These are phyloP conservation scores for Brienomyrus brachyistius DNA, from an alignment of 2,113 vertebrate species.

Conservation along the genomic window DNA sequence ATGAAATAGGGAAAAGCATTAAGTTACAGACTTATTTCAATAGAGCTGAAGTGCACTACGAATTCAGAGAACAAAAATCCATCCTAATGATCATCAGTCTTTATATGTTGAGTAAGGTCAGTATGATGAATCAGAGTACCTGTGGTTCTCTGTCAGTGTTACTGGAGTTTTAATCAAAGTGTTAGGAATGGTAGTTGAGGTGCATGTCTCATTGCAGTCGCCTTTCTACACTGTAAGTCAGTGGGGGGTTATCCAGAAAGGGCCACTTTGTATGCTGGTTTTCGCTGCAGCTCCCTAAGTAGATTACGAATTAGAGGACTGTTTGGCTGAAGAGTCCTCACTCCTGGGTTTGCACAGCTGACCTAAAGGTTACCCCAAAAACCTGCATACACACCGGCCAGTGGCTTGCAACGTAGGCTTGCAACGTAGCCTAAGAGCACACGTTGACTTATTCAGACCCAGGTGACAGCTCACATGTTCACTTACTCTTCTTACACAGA, in stretches of 20 bases:
- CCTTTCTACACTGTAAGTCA: background rate
- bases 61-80: background rate
- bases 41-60: background rate
- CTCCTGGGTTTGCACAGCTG: too few relatives aligned
- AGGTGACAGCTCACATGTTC: background rate
- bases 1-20: background rate
- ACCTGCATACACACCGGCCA: background rate
- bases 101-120: background rate
- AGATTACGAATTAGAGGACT: too few relatives aligned
- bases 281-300: too few relatives aligned
- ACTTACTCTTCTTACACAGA: background rate
- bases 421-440: too few relatives aligned
- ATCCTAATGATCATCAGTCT: background rate
- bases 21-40: background rate
- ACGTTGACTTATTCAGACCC: too few relatives aligned
- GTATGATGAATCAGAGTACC: background rate
- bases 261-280: too few relatives aligned
- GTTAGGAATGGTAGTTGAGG: background rate
- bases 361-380: too few relatives aligned
- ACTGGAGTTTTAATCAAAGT: background rate
- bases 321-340: too few relatives aligned
- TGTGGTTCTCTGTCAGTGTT: background rate
- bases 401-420: too few relatives aligned
- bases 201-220: background rate
- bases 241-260: too few relatives aligned